Evolutionary conservation across 2,888 invertebrate genomes (phyloP), one percentile per base, ranked within the genome.

Genomic region (Mantis religiosa): DNA sequence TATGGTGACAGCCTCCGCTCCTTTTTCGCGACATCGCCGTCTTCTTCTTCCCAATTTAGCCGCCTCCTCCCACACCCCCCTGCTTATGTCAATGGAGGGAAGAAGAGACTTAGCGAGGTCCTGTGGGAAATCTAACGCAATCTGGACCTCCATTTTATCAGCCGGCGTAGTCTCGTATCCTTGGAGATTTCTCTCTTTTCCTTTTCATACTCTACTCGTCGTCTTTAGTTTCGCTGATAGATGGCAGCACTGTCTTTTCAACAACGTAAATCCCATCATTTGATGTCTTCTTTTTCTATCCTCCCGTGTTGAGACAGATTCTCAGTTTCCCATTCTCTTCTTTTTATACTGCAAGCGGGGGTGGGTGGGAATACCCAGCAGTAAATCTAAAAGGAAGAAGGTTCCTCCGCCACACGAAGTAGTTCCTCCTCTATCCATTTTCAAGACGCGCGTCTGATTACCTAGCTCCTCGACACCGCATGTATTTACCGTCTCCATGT

Each of bases 91-190:
- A 90, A 89, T 89, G 88, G 89, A 85, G 86, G 41, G 84, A 83
- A 83, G 83, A 15, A 15, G 28, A 28, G 88, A 28, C 89, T 90
- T 90, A 89, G 88, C 87, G 71, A 82, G 34, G 82, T 86, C 90
- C 88, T 87, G 27, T 25, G 90, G 90, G 90, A 90, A 90, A 90
- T 90, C 90, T 90, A 89, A 90, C 90, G 90, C 90, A 90, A 90
- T 90, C 90, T 90, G 89, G 90, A 89, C 90, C 87, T 88, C 88
- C 90, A 88, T 88, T 88, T 87, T 89, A 89, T 88, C 90, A 89
- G 89, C 85, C 54, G 54, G 25, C 71, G 47, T 34, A 41, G 41
- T 41, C 89, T 54, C 84, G 20, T 82, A 34, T 41, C 28, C 34
- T 41, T 20, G 20, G 86, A n/a, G 86, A 71, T 25, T 81, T 82